Conservation (phyloP, 2,113 vertebrate genomes). For the Malurus cyaneus region DNA sequence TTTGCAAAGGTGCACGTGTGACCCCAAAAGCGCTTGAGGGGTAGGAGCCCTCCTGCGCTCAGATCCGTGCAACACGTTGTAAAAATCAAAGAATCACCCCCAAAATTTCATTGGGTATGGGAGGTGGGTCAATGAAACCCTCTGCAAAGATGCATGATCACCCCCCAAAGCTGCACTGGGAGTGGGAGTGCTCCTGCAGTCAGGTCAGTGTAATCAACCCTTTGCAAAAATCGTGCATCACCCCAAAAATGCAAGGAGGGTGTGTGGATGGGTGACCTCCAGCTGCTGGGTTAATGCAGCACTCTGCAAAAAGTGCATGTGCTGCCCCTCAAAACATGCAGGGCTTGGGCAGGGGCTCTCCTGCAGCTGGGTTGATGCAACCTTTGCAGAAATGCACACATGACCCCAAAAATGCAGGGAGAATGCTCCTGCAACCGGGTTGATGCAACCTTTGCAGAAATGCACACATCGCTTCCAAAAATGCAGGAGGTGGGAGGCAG, state of each 20-base stretch:
- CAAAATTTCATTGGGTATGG: neutral
- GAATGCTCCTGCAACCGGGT: neutral
- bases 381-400: neutral
- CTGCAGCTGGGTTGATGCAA: no score
- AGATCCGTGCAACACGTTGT: accelerated
- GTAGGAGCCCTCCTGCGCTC: neutral
- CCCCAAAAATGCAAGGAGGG: neutral
- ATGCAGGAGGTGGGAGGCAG: neutral
- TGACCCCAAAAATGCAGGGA: neutral
- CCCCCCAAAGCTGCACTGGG: neutral
- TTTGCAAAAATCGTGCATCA: neutral
- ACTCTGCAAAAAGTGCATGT: neutral
- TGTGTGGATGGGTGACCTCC: neutral
- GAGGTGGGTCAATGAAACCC: neutral
- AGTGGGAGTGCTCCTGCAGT: neutral
- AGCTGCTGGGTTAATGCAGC: neutral
- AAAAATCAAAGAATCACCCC: neutral
- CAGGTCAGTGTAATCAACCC: neutral
- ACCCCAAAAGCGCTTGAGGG: accelerated
- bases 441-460: neutral
- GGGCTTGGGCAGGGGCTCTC: neutral
- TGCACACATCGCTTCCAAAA: accelerated
- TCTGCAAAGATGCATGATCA: neutral
- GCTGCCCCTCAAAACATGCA: neutral
- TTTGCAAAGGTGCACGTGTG: accelerated